These are phyloP conservation scores for Fissipunctia ypsillon DNA, from an alignment of 2,888 invertebrate species.

Conservation along the genomic window DNA sequence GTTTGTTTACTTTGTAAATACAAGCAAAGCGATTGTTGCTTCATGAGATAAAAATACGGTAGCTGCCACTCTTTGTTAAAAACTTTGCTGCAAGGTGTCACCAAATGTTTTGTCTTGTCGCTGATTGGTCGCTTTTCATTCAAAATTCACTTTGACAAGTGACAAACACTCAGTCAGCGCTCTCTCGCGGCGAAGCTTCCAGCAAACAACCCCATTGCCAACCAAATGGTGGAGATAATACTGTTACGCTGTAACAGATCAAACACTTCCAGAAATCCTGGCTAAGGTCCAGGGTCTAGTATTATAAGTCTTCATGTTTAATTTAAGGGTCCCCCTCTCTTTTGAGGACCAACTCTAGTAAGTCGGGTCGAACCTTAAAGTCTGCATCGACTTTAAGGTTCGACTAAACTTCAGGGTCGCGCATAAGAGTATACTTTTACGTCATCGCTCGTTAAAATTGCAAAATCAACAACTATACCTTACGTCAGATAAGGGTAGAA, in stretches of 20 bases:
- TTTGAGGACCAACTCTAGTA: neutral
- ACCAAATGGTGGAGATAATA: neutral
- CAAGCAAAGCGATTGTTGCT: no score
- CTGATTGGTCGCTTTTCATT: no score
- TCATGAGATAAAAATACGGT: no score
- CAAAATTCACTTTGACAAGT: no score
- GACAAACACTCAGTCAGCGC: no score
- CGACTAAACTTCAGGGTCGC: neutral
- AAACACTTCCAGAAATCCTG: neutral
- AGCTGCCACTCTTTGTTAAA: no score
- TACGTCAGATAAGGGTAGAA: no score
- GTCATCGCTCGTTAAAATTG: neutral
- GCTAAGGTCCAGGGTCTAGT: neutral
- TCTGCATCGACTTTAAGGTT: neutral
- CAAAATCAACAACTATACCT: constrained; percentile 7
- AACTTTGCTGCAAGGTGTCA: no score
- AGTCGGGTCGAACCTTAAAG: neutral
- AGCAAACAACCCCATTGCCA: no score
- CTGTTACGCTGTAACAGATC: neutral
- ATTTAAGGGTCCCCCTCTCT: neutral
- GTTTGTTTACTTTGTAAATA: no score
- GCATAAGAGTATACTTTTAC: neutral
- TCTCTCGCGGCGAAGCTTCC: no score
- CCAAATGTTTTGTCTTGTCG: no score
- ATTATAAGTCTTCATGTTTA: constrained; percentile 1